These are phyloP conservation scores for Psix sp. DNA, from an alignment of 1,140 invertebrate genomes.

Conservation along the genomic window DNA sequence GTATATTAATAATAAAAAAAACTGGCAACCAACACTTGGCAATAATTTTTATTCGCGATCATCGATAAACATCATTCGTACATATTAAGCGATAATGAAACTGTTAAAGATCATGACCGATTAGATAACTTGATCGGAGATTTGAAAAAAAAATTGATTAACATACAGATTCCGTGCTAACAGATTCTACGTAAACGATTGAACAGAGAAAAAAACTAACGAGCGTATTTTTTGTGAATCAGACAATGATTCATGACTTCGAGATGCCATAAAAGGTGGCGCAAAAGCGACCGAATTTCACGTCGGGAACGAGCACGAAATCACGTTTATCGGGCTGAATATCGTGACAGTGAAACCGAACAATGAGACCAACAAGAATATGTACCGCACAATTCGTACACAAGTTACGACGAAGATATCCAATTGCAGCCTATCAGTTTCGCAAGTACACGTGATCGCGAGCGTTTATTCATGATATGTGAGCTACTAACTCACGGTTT, in stretches of 20 bases:
- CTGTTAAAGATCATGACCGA: constrained; percentile 19
- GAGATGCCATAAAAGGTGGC: constrained; percentile 22
- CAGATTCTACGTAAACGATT: constrained; percentile 2
- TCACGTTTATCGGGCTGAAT: too few species aligned
- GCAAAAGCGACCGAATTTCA: too few species aligned
- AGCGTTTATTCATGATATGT: constrained; percentile 47
- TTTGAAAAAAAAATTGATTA: constrained; percentile 11
- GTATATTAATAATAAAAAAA: background rate
- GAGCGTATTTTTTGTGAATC: constrained; percentile 25
- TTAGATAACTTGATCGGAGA: constrained; percentile 16
- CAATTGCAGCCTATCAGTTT: constrained; percentile 43
- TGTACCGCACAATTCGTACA: constrained; percentile 30
- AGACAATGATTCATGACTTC: constrained; percentile 19
- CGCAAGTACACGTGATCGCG: constrained; percentile 34
- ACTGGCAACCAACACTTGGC: constrained; percentile 7
- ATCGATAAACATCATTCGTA: constrained; percentile 2
- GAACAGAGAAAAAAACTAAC: constrained; percentile 13
- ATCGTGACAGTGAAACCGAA: too few species aligned
- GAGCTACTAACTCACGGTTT: constrained; percentile 27
- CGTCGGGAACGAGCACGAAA: too few species aligned
- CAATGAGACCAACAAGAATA: too few species aligned
- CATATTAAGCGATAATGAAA: constrained; percentile 13
- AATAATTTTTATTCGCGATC: constrained; percentile 8
- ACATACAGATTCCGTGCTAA: constrained; percentile 21
- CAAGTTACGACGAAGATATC: constrained; percentile 40